Evolutionary conservation across 2,797 vertebrate species (phyloP), one percentile per base, ranked within the genome.

Genomic region (Pseudotriccus pelzelni): DNA sequence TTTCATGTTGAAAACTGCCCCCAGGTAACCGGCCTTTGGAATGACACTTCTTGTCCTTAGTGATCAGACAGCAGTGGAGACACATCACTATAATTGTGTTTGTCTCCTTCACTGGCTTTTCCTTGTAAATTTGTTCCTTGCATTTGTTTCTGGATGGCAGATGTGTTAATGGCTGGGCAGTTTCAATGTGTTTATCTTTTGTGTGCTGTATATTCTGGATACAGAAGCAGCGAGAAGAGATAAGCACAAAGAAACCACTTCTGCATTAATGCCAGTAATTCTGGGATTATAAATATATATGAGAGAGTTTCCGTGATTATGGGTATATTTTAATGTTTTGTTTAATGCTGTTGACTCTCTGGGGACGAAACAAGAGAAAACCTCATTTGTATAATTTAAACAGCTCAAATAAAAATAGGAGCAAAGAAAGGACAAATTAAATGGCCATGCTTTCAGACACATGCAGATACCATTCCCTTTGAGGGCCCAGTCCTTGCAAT

Each of bases 231-330:
- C 11, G 67, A 81, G 83, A 81, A 72, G 63, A 91, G 90, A 82
- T 81, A 84, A 94, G 91, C 1, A 0, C 59, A 24, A 44, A 56
- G 93, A 87, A 95, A 47, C 77, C 37, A 30, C 77, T 87, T 88
- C 73, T 93, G 94, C 95, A 95, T 97, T 96, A 95, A 95, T 95
- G 84, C 78, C 75, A 41, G 70, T 89, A 90, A 95, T 96, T 91
- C 77, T 47, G 86, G 82, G 74, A 59, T 94, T 79, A 95, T 96
- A 96, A 96, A 97, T 96, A 90, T 89, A 95, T 93, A 94, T 95
- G 96, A 95, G 93, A 93, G 50, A 14, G 62, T 90, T 90, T 49
- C 74, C 0, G 6, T 96, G 80, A 75, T 93, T 88, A 74, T 67
- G 83, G 87, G 67, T 89, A 43, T 94, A 46, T 93, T 95, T 93